Conservation (phyloP, 2,888 invertebrate genomes). For the Chrysotoxum bicinctum region DNA sequence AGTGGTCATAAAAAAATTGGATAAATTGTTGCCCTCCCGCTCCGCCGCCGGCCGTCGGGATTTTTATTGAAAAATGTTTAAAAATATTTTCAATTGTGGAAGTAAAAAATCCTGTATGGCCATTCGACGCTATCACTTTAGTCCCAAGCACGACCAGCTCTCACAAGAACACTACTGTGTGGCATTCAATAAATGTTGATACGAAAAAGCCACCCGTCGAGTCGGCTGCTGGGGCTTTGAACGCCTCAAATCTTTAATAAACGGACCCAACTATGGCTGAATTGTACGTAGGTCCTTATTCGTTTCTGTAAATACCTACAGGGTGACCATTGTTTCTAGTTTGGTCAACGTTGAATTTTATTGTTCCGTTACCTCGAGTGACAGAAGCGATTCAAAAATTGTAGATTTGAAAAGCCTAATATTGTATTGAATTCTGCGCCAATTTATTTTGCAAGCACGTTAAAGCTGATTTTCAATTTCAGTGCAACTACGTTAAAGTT, state of each 20-base stretch:
- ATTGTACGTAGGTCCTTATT: too few species aligned
- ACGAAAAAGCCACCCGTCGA: constrained; percentile 42
- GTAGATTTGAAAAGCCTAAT: too few species aligned
- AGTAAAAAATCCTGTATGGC: constrained; percentile 28
- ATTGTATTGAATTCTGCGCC: too few species aligned
- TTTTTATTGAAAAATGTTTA: constrained; percentile 69
- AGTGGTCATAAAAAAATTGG: constrained; percentile 3
- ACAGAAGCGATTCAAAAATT: too few species aligned
- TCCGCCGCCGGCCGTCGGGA: constrained; percentile 40
- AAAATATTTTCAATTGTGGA: constrained; percentile 66
- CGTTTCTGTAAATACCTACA: too few species aligned
- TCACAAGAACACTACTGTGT: neutral
- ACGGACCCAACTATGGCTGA: neutral
- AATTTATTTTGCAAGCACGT: too few species aligned
- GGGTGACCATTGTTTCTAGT: too few species aligned
- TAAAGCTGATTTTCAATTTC: too few species aligned
- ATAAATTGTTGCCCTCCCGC: too few species aligned
- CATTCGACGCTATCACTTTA: constrained; percentile 44
- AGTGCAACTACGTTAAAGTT: too few species aligned
- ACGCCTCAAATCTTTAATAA: constrained; percentile 1
- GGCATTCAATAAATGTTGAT: constrained; percentile 52
- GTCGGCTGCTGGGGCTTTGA: neutral
- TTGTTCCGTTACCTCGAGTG: too few species aligned
- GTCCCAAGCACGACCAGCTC: neutral
- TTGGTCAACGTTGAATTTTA: too few species aligned